Percentiles rank a stretch among this genome's conserved stretches.
Evolutionary conservation across 2,888 invertebrate species (phyloP).

Genomic region (Agonopterix heracliana): DNA sequence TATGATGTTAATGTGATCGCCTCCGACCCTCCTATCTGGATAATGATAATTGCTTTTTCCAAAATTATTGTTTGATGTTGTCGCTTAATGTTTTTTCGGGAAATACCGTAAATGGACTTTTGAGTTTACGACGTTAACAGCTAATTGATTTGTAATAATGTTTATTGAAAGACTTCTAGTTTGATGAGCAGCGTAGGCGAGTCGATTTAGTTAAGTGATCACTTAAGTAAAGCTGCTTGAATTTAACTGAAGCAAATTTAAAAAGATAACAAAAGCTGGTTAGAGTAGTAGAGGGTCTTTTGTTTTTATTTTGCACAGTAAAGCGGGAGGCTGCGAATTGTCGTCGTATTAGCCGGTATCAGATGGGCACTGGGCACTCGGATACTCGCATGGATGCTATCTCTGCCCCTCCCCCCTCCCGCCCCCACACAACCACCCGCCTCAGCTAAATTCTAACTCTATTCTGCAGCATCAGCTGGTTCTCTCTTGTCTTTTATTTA

Average conservation of each 20-base stretch:
- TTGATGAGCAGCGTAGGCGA: background rate
- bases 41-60: constrained; percentile 75
- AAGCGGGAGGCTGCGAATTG: constrained; percentile 56
- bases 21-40: constrained; percentile 67
- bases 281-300: background rate
- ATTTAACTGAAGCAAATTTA: background rate
- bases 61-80: constrained; percentile 75
- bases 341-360: constrained; percentile 60
- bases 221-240: background rate
- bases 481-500: constrained; percentile 18
- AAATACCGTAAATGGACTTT: constrained; percentile 48
- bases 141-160: constrained; percentile 40
- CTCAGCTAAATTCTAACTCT: constrained; percentile 26
- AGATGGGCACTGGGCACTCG: constrained; percentile 40
- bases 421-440: constrained; percentile 16
- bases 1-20: constrained; percentile 74
- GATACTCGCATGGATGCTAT: constrained; percentile 17
- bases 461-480: constrained; percentile 30
- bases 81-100: constrained; percentile 55
- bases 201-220: background rate
- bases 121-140: constrained; percentile 50
- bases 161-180: background rate
- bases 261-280: background rate
- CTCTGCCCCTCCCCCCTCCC: constrained; percentile 14
- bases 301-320: constrained; percentile 12